phyloP scores from a whole-genome alignment of 2,113 vertebrate species.

The Chelonoidis abingdonii region DNA sequence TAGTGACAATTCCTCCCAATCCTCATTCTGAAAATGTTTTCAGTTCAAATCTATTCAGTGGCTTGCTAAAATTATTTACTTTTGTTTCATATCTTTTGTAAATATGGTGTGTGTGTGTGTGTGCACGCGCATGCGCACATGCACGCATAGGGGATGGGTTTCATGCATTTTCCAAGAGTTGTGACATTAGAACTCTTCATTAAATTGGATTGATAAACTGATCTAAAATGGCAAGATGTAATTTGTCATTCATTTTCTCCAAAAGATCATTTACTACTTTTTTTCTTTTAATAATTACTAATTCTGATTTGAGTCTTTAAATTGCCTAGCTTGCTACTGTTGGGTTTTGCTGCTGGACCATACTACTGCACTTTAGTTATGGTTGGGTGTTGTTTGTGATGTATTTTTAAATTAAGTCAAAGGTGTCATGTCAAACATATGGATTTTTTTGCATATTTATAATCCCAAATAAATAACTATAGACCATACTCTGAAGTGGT shows the following conservation, averaged over 20 bases:
- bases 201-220: no score
- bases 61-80: neutral
- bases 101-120: neutral
- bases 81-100: neutral
- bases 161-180: neutral
- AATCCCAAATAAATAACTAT: neutral
- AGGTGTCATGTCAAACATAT: neutral
- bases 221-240: neutral
- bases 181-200: neutral
- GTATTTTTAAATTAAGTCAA: neutral
- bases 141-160: neutral
- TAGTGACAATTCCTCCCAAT: neutral
- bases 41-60: neutral
- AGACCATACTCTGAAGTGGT: accelerated
- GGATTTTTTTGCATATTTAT: neutral
- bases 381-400: neutral
- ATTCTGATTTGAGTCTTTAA: neutral
- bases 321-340: accelerated
- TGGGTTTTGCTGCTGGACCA: neutral
- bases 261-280: neutral
- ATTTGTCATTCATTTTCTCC: neutral
- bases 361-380: neutral
- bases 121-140: no score
- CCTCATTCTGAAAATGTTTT: neutral
- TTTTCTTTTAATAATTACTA: neutral